phyloP scores from a whole-genome alignment of 2,113 vertebrate genomes.

The Dasypus novemcinctus region DNA sequence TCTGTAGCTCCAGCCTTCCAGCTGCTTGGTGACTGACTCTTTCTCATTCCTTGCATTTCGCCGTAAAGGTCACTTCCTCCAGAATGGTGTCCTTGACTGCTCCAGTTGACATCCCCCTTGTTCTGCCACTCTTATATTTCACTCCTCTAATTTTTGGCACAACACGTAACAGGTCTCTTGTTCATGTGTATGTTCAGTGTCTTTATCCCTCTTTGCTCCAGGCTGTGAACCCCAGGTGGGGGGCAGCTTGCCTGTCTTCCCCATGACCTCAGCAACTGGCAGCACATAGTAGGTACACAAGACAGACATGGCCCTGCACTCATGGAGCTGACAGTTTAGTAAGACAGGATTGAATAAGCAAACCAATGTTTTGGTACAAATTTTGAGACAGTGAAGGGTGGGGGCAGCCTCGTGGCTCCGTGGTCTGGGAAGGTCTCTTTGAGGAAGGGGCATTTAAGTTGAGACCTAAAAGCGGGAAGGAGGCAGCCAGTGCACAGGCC shows the following conservation, averaged over 20 bases:
- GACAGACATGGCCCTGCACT: background rate
- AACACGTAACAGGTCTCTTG: background rate
- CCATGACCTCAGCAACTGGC: background rate
- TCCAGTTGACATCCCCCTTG: background rate
- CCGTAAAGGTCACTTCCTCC: background rate
- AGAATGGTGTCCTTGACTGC: background rate
- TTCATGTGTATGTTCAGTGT: background rate
- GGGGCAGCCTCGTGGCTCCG: background rate
- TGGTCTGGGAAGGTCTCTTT: background rate
- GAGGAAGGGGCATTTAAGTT: background rate
- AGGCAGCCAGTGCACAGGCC: background rate
- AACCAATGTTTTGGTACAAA: background rate
- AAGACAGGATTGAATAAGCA: background rate
- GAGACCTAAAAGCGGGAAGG: background rate
- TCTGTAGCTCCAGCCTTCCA: background rate
- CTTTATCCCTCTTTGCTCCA: background rate
- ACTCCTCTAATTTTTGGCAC: background rate
- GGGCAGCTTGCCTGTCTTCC: background rate
- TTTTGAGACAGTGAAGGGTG: background rate
- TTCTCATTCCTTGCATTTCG: background rate
- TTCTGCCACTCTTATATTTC: background rate
- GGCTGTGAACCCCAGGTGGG: background rate
- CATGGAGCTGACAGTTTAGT: background rate
- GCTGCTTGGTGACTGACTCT: background rate
- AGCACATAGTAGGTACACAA: background rate